Evolutionary conservation across 2,888 invertebrate species (phyloP).

Genomic region (Metalampra italica): DNA sequence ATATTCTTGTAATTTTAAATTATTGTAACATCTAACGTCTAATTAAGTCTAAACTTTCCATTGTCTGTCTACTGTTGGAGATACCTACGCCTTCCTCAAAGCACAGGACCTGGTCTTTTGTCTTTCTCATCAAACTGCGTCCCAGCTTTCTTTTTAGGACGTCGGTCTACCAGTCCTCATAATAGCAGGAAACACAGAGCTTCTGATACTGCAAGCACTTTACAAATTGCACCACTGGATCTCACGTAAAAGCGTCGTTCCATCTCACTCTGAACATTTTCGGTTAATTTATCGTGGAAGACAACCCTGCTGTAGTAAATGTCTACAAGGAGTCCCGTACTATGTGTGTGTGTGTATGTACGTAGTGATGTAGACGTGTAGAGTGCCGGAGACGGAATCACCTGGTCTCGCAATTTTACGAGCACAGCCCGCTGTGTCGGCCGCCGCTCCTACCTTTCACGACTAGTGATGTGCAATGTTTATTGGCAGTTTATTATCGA

Average conservation of each 20-base stretch:
- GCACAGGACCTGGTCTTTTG: too few species aligned
- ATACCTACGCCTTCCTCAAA: too few species aligned
- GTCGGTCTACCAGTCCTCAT: background rate
- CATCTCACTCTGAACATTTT: background rate
- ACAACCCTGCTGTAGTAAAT: background rate
- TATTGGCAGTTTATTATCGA: constrained; percentile 18
- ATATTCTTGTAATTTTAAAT: too few species aligned
- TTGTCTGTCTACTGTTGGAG: too few species aligned
- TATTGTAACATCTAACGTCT: too few species aligned
- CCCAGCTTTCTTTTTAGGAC: too few species aligned
- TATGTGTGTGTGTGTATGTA: background rate
- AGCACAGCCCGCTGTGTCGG: constrained; percentile 47
- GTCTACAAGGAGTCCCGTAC: background rate
- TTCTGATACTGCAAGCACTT: constrained; percentile 15
- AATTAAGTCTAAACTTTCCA: too few species aligned
- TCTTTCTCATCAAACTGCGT: too few species aligned
- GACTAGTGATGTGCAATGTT: constrained; percentile 22
- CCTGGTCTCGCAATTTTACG: constrained; percentile 75
- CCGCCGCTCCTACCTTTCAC: constrained; percentile 47
- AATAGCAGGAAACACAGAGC: background rate
- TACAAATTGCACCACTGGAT: background rate
- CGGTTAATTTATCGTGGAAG: background rate
- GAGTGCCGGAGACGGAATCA: constrained; percentile 60
- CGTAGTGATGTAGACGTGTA: constrained; percentile 12
- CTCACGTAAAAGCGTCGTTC: constrained; percentile 1